These are phyloP conservation scores for Lophura swinhoii DNA, from an alignment of 2,797 vertebrate species.

Conservation along the genomic window DNA sequence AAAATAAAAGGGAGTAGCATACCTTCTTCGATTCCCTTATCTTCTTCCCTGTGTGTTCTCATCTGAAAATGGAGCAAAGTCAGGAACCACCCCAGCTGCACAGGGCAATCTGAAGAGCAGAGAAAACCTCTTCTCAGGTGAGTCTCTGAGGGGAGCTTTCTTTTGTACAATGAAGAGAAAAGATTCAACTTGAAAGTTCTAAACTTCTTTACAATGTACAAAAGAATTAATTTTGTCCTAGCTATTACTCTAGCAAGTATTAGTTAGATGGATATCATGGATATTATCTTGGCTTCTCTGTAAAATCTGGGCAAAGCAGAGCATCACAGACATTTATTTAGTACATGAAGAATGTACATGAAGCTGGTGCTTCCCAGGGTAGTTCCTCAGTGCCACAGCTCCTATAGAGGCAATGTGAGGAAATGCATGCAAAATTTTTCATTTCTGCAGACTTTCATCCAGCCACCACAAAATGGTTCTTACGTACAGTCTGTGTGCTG, in stretches of 20 bases:
- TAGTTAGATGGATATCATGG: background rate
- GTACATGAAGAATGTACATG: background rate
- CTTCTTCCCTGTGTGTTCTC: background rate
- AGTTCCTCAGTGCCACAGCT: background rate
- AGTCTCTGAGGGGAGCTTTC: background rate
- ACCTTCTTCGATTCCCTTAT: background rate
- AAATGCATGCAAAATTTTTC: background rate
- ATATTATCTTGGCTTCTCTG: background rate
- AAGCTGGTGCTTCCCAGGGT: background rate
- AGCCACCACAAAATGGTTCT: background rate
- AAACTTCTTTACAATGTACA: fast-evolving
- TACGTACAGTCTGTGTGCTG: background rate
- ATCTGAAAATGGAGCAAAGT: background rate
- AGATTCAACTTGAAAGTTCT: background rate
- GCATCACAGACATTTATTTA: background rate
- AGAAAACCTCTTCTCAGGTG: background rate
- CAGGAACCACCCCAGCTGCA: background rate
- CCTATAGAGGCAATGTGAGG: background rate
- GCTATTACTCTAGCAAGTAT: background rate
- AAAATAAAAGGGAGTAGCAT: background rate
- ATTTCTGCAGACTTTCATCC: background rate
- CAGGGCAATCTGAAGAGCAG: background rate
- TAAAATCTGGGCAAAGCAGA: background rate
- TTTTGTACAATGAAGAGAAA: background rate
- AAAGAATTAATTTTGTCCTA: background rate